Conservation (phyloP, 2,888 invertebrate genomes). For the Synanthedon andrenaeformis region DNA sequence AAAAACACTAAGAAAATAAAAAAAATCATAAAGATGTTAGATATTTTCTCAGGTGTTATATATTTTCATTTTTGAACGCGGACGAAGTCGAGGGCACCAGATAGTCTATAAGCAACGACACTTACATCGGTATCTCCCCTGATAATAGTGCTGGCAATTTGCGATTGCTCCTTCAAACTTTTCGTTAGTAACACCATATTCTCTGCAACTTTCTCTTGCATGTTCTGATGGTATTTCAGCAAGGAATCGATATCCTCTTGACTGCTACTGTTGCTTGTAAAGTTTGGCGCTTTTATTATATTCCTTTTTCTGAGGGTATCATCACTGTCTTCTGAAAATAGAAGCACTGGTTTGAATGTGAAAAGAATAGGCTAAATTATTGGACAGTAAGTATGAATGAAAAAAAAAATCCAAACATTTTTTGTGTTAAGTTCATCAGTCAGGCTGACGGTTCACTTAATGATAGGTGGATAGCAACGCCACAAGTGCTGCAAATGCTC, state of each 20-base stretch:
- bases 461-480: no score
- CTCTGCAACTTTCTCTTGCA: slow-evolving; percentile 93
- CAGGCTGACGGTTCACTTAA: no score
- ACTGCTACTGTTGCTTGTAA: slow-evolving; percentile 53
- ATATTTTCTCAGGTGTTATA: no score
- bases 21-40: no score
- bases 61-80: no score
- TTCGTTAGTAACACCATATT: slow-evolving; percentile 92
- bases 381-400: no score
- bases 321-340: slow-evolving; percentile 45
- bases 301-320: slow-evolving; percentile 66
- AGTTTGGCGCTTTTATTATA: slow-evolving; percentile 61
- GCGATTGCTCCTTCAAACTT: slow-evolving; percentile 90
- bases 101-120: background rate
- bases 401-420: no score
- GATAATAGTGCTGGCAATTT: slow-evolving; percentile 90
- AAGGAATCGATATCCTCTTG: slow-evolving; percentile 84
- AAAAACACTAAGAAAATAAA: no score
- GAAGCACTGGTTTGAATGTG: background rate
- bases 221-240: slow-evolving; percentile 86
- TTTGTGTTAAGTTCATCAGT: no score
- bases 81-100: no score
- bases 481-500: no score
- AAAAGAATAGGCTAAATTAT: no score
- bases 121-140: slow-evolving; percentile 86